Evolutionary conservation across 2,797 vertebrate genomes (phyloP), one percentile per base, ranked within the genome.

Genomic region (Eulemur albifrons): DNA sequence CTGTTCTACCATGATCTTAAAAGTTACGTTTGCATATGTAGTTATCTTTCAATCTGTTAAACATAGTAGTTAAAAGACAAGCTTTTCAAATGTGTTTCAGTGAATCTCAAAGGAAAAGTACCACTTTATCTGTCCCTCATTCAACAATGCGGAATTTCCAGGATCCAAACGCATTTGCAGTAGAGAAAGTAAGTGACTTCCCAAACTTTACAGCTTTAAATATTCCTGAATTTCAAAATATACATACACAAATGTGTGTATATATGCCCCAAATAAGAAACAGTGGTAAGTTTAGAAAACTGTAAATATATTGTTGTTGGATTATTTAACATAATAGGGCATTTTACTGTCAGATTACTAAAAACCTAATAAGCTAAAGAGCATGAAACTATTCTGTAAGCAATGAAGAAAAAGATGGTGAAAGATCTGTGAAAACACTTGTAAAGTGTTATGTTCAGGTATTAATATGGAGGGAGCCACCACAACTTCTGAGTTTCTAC

Each of bases 31-130:
- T 84, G 1, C 61, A 9, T 59, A 23, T 63, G 30, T 81, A 83
- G 32, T 85, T 70, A 83, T 43, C 72, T 70, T 80, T 81, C 38
- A 79, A 18, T 95, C 79, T 88, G 3, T 93, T 93, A 73, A 18
- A 88, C 30, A 27, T 90, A 77, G 13, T 63, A 86, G 23, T 69
- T 96, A 69, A 92, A 93, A 83, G 14, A 82, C 25, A 80, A 70
- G 10, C 59, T 90, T 97, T 97, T 84, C 38, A 95, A 97, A 88
- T 98, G 89, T 96, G 59, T 98, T 99, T 96, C 98, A 99, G 99
- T 98, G 99, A 99, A 40, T 99, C 99, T 38, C 99, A 99, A 97
- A 99, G 99, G 97, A 99, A 99, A 97, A 98, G 79, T 43, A 89
- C 97, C 57, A 97, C 98, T 86, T 94, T 98, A 2, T 83, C 98